Conservation (phyloP, 2,113 vertebrate species). For the Pituophis catenifer region DNA sequence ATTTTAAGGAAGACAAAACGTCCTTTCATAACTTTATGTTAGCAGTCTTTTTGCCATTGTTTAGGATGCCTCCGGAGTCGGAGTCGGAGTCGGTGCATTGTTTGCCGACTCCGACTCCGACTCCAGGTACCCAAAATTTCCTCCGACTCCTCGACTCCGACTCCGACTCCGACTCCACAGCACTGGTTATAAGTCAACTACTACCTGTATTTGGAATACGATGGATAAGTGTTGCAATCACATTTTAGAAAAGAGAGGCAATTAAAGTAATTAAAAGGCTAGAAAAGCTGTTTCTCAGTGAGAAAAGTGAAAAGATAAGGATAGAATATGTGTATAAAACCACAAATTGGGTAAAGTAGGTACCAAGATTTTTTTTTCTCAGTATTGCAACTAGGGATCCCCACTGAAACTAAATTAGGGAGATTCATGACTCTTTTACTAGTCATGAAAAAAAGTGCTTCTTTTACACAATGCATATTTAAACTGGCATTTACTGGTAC, state of each 20-base stretch:
- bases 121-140: too few species aligned
- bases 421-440: not conserved
- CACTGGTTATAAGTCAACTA: not conserved
- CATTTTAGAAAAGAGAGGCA: not conserved
- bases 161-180: too few species aligned
- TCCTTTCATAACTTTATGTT: too few species aligned
- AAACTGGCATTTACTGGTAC: not conserved
- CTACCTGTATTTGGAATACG: not conserved
- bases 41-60: too few species aligned
- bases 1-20: too few species aligned
- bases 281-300: not conserved
- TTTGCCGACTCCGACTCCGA: too few species aligned
- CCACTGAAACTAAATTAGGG: not conserved
- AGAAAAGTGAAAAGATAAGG: not conserved
- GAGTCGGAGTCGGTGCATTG: too few species aligned
- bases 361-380: not conserved
- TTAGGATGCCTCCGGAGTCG: too few species aligned
- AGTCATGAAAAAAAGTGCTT: not conserved
- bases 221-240: not conserved
- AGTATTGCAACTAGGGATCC: not conserved
- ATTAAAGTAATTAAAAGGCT: not conserved
- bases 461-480: not conserved
- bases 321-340: not conserved
- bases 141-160: too few species aligned
- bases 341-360: not conserved